Percentiles rank a stretch among this genome's conserved stretches.
phyloP scores from a whole-genome alignment of 2,113 vertebrate species.

The Brachypodius melanocephalos region DNA sequence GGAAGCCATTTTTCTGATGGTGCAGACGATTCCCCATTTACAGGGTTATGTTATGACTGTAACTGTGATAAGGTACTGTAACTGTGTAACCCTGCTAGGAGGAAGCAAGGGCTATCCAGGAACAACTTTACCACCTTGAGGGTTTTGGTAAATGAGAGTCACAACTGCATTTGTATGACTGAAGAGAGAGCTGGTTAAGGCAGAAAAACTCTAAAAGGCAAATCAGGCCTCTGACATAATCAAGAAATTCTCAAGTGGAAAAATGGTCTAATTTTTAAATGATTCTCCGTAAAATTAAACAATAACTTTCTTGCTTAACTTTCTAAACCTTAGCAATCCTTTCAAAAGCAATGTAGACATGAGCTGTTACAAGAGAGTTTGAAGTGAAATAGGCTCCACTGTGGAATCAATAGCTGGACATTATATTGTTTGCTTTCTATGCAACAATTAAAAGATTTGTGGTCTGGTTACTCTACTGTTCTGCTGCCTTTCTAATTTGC shows the following conservation, averaged over 20 bases:
- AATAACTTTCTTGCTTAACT: neutral
- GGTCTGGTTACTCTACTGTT: neutral
- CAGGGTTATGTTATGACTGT: neutral
- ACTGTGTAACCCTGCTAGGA: accelerated
- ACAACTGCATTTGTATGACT: neutral
- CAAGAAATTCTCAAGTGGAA: neutral
- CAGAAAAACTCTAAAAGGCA: neutral
- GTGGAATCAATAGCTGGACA: neutral
- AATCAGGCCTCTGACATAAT: neutral
- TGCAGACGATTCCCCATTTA: neutral
- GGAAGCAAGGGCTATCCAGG: neutral
- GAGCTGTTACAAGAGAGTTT: neutral
- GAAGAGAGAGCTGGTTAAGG: neutral
- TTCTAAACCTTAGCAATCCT: neutral
- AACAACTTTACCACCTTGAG: neutral
- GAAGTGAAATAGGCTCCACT: neutral
- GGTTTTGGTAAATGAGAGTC: neutral
- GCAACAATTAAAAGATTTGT: neutral
- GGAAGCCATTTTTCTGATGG: neutral
- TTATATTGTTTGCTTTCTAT: neutral
- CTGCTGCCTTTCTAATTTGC: conserved; percentile 34
- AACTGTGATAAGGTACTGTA: neutral
- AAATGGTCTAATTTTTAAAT: neutral
- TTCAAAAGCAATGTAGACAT: neutral
- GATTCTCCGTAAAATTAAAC: neutral